These are phyloP conservation scores for cattle (Bos taurus) DNA, from an alignment of 2,113 vertebrate species.

Conservation along the genomic window ARS-UCD2.0 NC_037345.1:9119501-9120000, in stretches of 20 bases:
- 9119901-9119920: not conserved
- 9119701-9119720: not conserved
- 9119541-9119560: not conserved
- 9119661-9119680: rapidly evolving
- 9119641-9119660: not conserved
- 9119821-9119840: not conserved
- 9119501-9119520: not conserved
- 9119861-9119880: not conserved
- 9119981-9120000: not conserved
- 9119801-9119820: not conserved
- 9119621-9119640: not conserved
- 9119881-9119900: not conserved
- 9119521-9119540: not conserved
- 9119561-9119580: not conserved
- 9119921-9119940: not conserved
- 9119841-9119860: not conserved
- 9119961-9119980: not conserved
- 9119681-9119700: not conserved
- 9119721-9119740: not conserved
- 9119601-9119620: not conserved
- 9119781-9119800: not conserved
- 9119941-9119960: not conserved
- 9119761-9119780: not conserved
- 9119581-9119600: not conserved
- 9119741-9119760: not conserved